phyloP scores from a whole-genome alignment of 2,797 vertebrate genomes.

The Alfaro cultratus region DNA sequence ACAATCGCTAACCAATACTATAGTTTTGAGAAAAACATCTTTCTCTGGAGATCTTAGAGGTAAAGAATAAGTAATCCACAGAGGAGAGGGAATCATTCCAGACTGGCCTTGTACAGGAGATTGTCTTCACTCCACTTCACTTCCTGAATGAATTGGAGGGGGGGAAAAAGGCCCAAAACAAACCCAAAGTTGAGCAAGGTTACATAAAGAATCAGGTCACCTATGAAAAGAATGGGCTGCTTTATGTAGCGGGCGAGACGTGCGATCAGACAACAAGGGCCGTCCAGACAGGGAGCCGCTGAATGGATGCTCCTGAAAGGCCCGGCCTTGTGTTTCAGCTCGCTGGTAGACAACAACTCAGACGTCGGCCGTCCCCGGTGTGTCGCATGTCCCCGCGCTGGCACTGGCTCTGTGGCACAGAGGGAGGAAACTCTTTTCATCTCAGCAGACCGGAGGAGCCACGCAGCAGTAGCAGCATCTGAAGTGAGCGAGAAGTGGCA shows the following conservation, averaged over 20 bases:
- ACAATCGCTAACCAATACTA: neutral
- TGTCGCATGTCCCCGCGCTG: conserved; percentile 70
- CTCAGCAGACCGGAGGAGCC: conserved; percentile 59
- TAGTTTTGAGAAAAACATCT: neutral
- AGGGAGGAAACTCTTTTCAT: conserved; percentile 66
- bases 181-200: conserved; percentile 72
- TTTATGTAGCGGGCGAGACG: conserved; percentile 75
- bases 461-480: conserved; percentile 18
- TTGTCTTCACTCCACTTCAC: conserved; percentile 30
- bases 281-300: conserved; percentile 76
- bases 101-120: conserved; percentile 37
- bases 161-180: conserved; percentile 41
- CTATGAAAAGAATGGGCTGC: conserved; percentile 79
- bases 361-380: conserved; percentile 70
- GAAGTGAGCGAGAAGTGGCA: conserved; percentile 59
- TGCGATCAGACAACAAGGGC: conserved; percentile 75
- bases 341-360: conserved; percentile 66
- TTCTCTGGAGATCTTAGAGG: conserved; percentile 6
- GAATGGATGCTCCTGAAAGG: conserved; percentile 77
- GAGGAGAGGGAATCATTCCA: conserved; percentile 13
- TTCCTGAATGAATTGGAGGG: conserved; percentile 52
- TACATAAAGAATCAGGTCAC: conserved; percentile 81
- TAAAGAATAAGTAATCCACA: conserved; percentile 21
- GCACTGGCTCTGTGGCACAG: conserved; percentile 55
- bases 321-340: conserved; percentile 79